Conservation (phyloP, 1,140 invertebrate genomes). For the Apocrypta bakeri region DNA sequence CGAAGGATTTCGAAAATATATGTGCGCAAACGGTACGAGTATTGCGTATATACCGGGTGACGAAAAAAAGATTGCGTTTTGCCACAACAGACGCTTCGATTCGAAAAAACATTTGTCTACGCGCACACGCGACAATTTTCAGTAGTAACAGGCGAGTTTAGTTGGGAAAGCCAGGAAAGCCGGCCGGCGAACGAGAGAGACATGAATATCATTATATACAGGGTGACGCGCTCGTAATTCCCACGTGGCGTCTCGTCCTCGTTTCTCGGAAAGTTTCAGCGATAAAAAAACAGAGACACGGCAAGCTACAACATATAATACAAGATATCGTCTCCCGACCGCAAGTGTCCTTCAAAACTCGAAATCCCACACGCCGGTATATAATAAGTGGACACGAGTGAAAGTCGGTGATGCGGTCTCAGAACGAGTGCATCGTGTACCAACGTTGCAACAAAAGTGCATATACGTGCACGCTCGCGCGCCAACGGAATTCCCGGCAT, state of each 20-base stretch:
- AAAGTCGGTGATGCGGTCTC: constrained; percentile 15
- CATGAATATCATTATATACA: not conserved
- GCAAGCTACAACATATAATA: not conserved
- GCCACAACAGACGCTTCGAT: too few species aligned
- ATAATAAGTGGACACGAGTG: constrained; percentile 6
- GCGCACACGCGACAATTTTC: not conserved
- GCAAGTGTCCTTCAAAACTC: not conserved
- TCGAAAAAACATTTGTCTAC: too few species aligned
- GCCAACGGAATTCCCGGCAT: constrained; percentile 10
- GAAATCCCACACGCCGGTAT: not conserved
- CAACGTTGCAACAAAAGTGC: constrained; percentile 14
- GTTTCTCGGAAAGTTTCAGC: not conserved
- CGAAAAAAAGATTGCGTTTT: too few species aligned
- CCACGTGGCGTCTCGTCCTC: not conserved
- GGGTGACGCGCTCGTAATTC: not conserved
- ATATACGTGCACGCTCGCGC: not conserved
- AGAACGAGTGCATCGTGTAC: not conserved
- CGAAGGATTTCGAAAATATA: not conserved
- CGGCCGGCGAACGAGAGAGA: not conserved
- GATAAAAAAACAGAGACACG: not conserved
- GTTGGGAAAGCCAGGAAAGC: constrained; percentile 2
- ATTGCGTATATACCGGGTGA: constrained; percentile 34
- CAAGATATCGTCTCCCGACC: not conserved
- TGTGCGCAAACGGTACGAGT: not conserved
- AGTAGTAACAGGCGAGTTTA: constrained; percentile 20